Evolutionary conservation across 2,797 vertebrate genomes (phyloP).

Genomic region (Pangasius mekongensis): DNA sequence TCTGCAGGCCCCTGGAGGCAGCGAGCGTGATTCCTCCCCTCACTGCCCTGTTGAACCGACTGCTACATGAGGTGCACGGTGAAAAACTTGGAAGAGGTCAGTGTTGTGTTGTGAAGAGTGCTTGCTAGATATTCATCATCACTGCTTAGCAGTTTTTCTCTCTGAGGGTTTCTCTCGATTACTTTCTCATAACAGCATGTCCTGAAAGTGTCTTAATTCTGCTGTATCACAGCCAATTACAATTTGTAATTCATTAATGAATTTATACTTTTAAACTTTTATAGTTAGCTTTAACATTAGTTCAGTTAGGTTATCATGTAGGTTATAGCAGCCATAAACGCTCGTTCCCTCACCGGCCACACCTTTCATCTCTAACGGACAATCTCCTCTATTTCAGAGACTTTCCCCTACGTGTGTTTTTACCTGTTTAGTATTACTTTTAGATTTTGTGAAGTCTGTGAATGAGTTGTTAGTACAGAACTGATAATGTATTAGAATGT

Average conservation of each 20-base stretch:
- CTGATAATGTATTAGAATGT: neutral
- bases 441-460: neutral
- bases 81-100: constrained; percentile 82
- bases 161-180: neutral
- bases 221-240: neutral
- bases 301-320: neutral
- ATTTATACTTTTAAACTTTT: neutral
- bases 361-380: neutral
- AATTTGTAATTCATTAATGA: neutral
- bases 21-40: constrained; percentile 72
- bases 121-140: neutral
- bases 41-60: constrained; percentile 74
- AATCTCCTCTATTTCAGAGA: neutral
- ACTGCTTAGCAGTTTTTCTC: neutral
- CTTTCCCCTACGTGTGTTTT: neutral
- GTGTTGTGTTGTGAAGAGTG: constrained; percentile 43
- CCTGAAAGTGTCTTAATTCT: neutral
- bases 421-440: neutral
- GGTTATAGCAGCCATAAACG: neutral
- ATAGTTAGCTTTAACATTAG: neutral
- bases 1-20: constrained; percentile 81
- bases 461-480: neutral
- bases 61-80: constrained; percentile 78
- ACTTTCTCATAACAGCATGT: neutral
- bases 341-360: neutral